Evolutionary conservation across 1,140 invertebrate species (phyloP).

Genomic region (Marisa cornuarietis): DNA sequence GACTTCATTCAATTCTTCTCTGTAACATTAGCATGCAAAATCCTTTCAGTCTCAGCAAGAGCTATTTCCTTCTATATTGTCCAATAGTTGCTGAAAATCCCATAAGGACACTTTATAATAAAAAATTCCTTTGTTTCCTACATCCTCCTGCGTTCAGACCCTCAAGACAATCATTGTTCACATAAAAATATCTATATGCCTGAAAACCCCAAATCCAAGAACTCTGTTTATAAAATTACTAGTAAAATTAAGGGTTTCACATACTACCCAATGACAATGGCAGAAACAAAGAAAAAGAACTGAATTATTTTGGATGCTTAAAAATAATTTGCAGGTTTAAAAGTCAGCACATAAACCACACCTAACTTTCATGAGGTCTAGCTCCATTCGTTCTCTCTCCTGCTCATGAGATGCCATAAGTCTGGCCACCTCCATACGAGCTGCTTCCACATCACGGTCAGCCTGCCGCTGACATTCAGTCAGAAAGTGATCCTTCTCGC

Average conservation of each 20-base stretch:
- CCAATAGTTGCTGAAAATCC: no score
- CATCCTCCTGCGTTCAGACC: no score
- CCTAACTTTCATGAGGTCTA: slow-evolving; percentile 43
- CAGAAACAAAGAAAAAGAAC: background rate
- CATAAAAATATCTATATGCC: no score
- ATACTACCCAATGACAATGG: no score
- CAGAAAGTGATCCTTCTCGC: slow-evolving; percentile 53
- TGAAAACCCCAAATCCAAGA: no score
- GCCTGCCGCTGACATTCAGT: slow-evolving; percentile 41
- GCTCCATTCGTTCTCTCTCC: slow-evolving; percentile 39
- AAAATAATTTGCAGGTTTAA: background rate
- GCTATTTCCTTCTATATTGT: no score
- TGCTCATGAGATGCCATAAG: slow-evolving; percentile 36
- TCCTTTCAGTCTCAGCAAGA: no score
- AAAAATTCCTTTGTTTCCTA: no score
- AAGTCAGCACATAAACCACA: slow-evolving; percentile 22
- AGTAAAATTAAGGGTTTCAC: no score
- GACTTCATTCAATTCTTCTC: slow-evolving; percentile 43
- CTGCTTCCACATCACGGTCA: slow-evolving; percentile 36
- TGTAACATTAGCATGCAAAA: slow-evolving; percentile 25
- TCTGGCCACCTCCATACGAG: slow-evolving; percentile 41
- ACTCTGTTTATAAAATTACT: no score
- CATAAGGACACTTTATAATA: no score
- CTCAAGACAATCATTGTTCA: no score
- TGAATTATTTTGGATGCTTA: background rate